A percentile compares a stretch with the other conserved stretches of the same genome.
Conservation (phyloP, 1,140 invertebrate species). For the Bemisia tabaci region DNA sequence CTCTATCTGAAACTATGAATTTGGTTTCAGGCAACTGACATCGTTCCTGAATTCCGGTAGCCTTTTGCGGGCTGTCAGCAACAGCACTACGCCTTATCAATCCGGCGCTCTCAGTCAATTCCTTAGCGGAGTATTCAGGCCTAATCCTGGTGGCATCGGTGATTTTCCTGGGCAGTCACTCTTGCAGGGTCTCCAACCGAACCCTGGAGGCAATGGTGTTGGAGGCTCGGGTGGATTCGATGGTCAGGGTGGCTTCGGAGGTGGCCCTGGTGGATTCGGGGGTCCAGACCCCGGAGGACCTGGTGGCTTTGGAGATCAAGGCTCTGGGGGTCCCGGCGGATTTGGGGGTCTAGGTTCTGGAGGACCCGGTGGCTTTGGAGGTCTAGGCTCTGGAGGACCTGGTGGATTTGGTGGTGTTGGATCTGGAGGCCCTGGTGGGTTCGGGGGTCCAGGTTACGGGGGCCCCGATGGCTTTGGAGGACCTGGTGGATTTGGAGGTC, state of each 20-base stretch:
- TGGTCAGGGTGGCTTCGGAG: not conserved
- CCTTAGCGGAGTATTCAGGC: not conserved
- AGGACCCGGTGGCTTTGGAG: not conserved
- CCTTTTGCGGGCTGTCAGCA: not conserved
- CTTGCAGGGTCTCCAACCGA: not conserved
- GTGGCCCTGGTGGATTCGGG: slow-evolving; percentile 1
- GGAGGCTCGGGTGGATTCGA: not conserved
- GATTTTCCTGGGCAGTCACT: not conserved
- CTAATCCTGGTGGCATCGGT: not conserved
- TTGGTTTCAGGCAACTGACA: not conserved
- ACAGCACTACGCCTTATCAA: not conserved
- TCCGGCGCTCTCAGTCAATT: not conserved
- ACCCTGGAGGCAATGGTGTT: not conserved
- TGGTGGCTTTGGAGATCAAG: not conserved
- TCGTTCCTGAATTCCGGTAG: not conserved
- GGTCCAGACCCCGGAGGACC: not conserved
- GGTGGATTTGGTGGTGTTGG: not conserved
- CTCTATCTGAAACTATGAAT: not conserved
- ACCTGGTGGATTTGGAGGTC: not conserved
- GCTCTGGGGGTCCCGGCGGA: not conserved
- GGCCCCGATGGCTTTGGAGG: not conserved
- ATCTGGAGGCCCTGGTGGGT: not conserved
- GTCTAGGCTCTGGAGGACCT: not conserved
- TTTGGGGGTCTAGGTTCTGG: slow-evolving; percentile 1
- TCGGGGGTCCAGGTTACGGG: not conserved